Conservation (phyloP, 2,797 vertebrate genomes). For the Phrynocephalus vlangalii region DNA sequence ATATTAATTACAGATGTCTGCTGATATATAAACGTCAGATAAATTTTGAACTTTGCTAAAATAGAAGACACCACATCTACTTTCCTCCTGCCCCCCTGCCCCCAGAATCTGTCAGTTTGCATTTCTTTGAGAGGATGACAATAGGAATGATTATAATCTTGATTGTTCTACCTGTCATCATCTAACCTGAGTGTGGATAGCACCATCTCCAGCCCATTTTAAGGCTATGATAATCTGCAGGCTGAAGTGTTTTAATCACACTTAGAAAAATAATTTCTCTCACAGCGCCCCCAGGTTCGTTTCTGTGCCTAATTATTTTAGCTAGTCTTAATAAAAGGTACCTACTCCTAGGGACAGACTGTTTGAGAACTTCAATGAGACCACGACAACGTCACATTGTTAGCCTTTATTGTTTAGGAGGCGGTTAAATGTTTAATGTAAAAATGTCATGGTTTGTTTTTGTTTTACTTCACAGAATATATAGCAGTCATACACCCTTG, state of each 20-base stretch:
- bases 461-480: too few relatives aligned
- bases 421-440: not conserved
- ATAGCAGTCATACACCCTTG: too few relatives aligned
- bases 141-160: too few relatives aligned
- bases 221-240: not conserved
- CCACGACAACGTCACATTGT: too few relatives aligned
- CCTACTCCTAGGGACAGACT: not conserved
- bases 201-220: not conserved
- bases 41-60: constrained; percentile 21
- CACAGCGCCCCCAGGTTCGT: not conserved
- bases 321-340: not conserved
- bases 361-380: not conserved
- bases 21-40: constrained; percentile 20
- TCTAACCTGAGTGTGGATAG: not conserved
- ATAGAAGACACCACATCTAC: not conserved
- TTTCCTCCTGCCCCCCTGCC: not conserved
- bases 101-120: too few relatives aligned
- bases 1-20: not conserved
- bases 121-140: too few relatives aligned
- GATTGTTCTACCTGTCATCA: not conserved
- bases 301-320: not conserved
- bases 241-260: not conserved
- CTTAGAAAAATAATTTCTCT: not conserved
- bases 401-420: too few relatives aligned
- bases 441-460: too few relatives aligned